phyloP scores from a whole-genome alignment of 1,140 invertebrate genomes.

The Drosophila biarmipes region DNA sequence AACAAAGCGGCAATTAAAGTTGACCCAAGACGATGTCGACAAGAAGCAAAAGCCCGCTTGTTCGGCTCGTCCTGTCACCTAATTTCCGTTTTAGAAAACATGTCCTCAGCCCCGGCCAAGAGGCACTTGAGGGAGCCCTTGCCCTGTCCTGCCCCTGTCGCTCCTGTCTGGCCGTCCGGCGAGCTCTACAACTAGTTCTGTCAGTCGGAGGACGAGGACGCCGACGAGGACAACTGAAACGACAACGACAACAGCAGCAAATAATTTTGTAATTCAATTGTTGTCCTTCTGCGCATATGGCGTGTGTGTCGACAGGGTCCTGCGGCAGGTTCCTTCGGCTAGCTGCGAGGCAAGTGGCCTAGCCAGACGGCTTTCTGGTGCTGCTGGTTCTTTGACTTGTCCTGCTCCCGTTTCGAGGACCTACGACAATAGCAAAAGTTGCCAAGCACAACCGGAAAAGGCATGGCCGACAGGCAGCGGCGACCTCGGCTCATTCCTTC shows the following conservation, averaged over 20 bases:
- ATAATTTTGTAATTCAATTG: constrained; percentile 81
- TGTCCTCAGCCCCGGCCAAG: constrained; percentile 55
- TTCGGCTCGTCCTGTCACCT: constrained; percentile 74
- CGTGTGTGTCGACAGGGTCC: constrained; percentile 51
- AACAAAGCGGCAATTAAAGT: constrained; percentile 69
- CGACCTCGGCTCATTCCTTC: constrained; percentile 27
- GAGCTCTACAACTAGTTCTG: constrained; percentile 55
- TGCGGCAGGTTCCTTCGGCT: constrained; percentile 41
- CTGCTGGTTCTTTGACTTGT: constrained; percentile 45
- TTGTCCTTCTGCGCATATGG: constrained; percentile 64
- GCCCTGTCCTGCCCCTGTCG: constrained; percentile 3
- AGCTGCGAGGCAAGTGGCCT: constrained; percentile 55
- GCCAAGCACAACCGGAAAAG: constrained; percentile 56
- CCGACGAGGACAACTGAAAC: constrained; percentile 19
- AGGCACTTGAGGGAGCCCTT: constrained; percentile 54
- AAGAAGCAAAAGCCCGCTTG: constrained; percentile 45
- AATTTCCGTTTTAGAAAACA: constrained; percentile 80
- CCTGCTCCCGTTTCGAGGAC: constrained; percentile 60
- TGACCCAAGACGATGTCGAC: constrained; percentile 70
- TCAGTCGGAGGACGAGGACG: constrained; percentile 45
- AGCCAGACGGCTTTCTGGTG: constrained; percentile 27
- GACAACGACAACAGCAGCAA: constrained; percentile 44
- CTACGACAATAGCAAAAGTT: constrained; percentile 78
- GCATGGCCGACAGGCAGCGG: constrained; percentile 58
- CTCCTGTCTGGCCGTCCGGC: constrained; percentile 26